These are phyloP conservation scores for Amphibalanus amphitrite DNA, from an alignment of 1,140 invertebrate genomes.

Conservation along the genomic window DNA sequence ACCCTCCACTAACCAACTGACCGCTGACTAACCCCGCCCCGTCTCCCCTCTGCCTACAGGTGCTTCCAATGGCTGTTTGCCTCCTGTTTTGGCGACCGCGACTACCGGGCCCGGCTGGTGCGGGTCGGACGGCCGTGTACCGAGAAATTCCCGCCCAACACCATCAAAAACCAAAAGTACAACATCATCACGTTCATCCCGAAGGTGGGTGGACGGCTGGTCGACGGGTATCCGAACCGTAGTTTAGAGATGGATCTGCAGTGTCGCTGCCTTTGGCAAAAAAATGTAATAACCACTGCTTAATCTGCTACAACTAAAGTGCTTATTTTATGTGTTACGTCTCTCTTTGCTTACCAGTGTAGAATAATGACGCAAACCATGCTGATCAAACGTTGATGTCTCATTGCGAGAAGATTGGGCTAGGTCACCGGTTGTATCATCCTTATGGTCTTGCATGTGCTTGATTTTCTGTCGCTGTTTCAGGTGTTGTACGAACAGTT, in stretches of 20 bases:
- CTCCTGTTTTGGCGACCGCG: conserved; percentile 10
- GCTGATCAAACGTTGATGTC: too few relatives aligned
- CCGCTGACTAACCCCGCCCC: too few relatives aligned
- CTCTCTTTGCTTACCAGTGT: background rate
- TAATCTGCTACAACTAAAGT: too few relatives aligned
- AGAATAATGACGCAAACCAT: too few relatives aligned
- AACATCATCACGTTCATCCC: conserved; percentile 96
- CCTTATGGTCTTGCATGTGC: too few relatives aligned
- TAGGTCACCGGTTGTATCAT: too few relatives aligned
- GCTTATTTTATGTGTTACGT: conserved; percentile 10
- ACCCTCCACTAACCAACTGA: too few relatives aligned
- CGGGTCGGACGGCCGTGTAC: conserved; percentile 28
- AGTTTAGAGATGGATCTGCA: too few relatives aligned
- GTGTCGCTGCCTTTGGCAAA: conserved; percentile 1
- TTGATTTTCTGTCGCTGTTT: too few relatives aligned
- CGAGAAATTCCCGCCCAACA: conserved; percentile 76
- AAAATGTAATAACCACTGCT: conserved; percentile 5
- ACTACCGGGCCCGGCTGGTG: conserved; percentile 31
- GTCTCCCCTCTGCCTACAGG: too few relatives aligned
- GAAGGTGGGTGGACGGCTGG: conserved; percentile 41
- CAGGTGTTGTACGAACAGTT: conserved; percentile 94
- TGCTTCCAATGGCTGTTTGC: background rate
- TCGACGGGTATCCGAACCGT: too few relatives aligned
- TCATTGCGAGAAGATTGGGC: too few relatives aligned
- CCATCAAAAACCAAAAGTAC: conserved; percentile 98